Evolutionary conservation across 1,140 invertebrate species (phyloP), one percentile per base, ranked within the genome.

Genomic region (Drosophila nannoptera): DNA sequence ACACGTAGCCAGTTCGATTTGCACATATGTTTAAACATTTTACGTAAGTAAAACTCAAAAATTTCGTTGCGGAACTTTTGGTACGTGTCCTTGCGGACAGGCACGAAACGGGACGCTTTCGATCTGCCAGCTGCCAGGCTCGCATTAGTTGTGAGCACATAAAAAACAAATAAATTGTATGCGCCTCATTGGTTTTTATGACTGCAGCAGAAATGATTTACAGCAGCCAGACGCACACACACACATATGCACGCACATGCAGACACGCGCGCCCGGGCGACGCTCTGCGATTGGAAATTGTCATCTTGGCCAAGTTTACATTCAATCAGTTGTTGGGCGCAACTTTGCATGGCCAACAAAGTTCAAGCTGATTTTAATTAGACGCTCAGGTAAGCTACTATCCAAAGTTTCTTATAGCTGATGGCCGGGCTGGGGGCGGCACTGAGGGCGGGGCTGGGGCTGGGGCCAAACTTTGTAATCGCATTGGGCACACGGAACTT

Each of bases 91-190:
- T 60, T 76, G 64, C 66, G 76, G 36, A 55, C 49, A 64, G 73
- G 80, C 80, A 83, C 80, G 80, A 69, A 80, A 66, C 61, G 11
- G 35, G 40, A 42, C 49, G 8, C 40, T 46, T 59, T 77, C 70
- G 67, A 63, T 75, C 64, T 78, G 78, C 78, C 72, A 69, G 73
- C 45, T 81, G 74, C 68, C 62, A 58, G 49, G 16, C 53, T 49
- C 14, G 71, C 80, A 84, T 83, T 84, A 83, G 80, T 83, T 83
- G 76, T 68, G 38, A 83, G 80, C 80, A 83, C 80, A 83, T 83
- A 83, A 83, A 84, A 83, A 84, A 84, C 67, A 83, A 78, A 83
- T 83, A 83, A 83, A 83, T 83, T 83, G 83, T 80, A 78, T 75
- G 78, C 76, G 75, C 73, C 80, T 73, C 80, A 78, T 83, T 83